Evolutionary conservation across 2,113 vertebrate genomes (phyloP).

Genomic region (Sinocyclocheilus rhinocerous): DNA sequence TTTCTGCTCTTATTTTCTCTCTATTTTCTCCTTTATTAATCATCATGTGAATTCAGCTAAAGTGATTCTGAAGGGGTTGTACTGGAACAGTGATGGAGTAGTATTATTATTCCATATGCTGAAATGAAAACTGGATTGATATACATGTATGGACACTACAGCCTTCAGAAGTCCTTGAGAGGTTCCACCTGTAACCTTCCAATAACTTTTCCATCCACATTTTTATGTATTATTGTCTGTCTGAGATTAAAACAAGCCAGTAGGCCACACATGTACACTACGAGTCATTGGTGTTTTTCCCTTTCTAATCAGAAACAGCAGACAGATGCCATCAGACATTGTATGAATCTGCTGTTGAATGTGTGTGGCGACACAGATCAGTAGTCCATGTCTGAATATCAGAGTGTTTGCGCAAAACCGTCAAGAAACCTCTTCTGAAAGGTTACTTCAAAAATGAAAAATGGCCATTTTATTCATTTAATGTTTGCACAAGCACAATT

Average conservation of each 20-base stretch:
- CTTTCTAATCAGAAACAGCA: slow-evolving; percentile 35
- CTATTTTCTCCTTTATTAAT: slow-evolving; percentile 20
- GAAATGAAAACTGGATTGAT: slow-evolving; percentile 28
- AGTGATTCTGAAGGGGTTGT: background rate
- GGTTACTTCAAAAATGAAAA: background rate
- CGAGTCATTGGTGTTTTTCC: slow-evolving; percentile 42
- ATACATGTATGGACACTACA: slow-evolving; percentile 38
- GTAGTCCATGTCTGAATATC: slow-evolving; percentile 50
- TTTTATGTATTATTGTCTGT: slow-evolving; percentile 39
- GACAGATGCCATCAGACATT: slow-evolving; percentile 58
- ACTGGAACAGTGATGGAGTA: slow-evolving; percentile 3
- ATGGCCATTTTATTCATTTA: background rate
- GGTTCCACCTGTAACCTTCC: slow-evolving; percentile 42
- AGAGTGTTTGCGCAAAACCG: background rate
- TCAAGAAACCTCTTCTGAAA: background rate
- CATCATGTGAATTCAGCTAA: background rate
- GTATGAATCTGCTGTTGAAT: slow-evolving; percentile 51
- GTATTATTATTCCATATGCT: slow-evolving; percentile 38
- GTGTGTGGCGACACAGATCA: slow-evolving; percentile 60
- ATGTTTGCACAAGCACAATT: background rate
- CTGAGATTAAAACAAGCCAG: slow-evolving; percentile 19
- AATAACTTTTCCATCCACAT: slow-evolving; percentile 26
- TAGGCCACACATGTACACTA: slow-evolving; percentile 43
- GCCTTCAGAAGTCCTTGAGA: slow-evolving; percentile 42
- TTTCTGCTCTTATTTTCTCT: slow-evolving; percentile 16